A percentile compares a stretch with the other conserved stretches of the same genome.
Conservation (phyloP, 2,888 invertebrate species). For the Aleiodes alternator region DNA sequence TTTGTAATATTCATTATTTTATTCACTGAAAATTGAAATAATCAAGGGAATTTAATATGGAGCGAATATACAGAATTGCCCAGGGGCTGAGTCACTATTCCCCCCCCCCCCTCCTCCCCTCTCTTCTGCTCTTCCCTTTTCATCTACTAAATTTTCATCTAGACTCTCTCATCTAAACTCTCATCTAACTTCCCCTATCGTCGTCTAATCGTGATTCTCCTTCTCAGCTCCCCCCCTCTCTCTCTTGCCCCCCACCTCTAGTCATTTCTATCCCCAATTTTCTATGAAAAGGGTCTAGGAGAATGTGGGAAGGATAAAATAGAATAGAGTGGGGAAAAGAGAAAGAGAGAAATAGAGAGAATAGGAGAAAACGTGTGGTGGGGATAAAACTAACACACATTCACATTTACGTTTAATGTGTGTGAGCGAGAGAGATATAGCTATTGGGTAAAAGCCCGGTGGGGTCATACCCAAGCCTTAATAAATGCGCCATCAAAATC, state of each 20-base stretch:
- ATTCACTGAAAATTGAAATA: background rate
- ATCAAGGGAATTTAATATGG: background rate
- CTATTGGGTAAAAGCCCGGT: conserved; percentile 55
- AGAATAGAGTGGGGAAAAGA: conserved; percentile 38
- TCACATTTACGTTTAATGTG: conserved; percentile 46
- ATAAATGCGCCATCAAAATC: conserved; percentile 66
- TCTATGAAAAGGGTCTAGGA: conserved; percentile 68
- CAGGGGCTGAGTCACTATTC: conserved; percentile 4
- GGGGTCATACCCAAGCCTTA: conserved; percentile 66
- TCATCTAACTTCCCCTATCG: conserved; percentile 74
- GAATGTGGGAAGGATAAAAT: conserved; percentile 26
- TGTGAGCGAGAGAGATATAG: conserved; percentile 33
- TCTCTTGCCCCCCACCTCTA: conserved; percentile 43
- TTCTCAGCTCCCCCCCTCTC: conserved; percentile 62
- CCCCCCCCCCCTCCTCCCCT: too few species aligned
- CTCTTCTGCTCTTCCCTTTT: too few species aligned
- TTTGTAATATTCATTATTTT: background rate
- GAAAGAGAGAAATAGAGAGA: conserved; percentile 53
- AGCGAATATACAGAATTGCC: background rate
- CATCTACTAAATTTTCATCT: conserved; percentile 69
- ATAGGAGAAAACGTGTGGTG: conserved; percentile 60
- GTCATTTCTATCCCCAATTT: conserved; percentile 61
- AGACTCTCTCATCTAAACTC: conserved; percentile 75
- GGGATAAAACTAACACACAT: conserved; percentile 47
- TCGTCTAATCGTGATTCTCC: conserved; percentile 68